A percentile compares a stretch with the other conserved stretches of the same genome.
These are phyloP conservation scores for Condylostylus longicornis DNA, from an alignment of 1,140 invertebrate species.

Conservation along the genomic window DNA sequence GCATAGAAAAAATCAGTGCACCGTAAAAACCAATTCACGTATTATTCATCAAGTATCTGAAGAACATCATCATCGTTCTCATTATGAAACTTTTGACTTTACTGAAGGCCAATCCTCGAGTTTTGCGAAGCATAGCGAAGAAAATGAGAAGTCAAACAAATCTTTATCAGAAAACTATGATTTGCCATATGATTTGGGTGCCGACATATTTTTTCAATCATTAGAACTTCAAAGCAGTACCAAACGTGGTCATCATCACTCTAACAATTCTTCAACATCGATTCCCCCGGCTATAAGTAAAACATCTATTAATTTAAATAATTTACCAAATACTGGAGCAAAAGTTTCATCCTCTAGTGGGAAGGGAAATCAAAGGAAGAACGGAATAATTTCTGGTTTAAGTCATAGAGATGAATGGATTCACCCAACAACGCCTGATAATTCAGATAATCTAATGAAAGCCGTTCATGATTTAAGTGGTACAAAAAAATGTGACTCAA, in stretches of 20 bases:
- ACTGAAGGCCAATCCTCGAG: constrained; percentile 32
- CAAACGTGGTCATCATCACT: constrained; percentile 27
- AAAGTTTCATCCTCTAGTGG: not conserved
- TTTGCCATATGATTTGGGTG: constrained; percentile 42
- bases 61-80: constrained; percentile 18
- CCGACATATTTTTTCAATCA: constrained; percentile 72
- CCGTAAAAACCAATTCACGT: constrained; percentile 21
- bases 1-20: constrained; percentile 54
- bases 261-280: constrained; percentile 28
- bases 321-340: no score
- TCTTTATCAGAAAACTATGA: constrained; percentile 22
- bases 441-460: constrained; percentile 43
- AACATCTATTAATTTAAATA: no score
- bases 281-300: no score
- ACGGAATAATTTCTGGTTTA: no score
- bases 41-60: constrained; percentile 19
- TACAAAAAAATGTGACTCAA: constrained; percentile 30
- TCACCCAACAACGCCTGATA: constrained; percentile 22
- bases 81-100: constrained; percentile 24
- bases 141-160: constrained; percentile 24
- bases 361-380: no score
- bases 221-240: constrained; percentile 58
- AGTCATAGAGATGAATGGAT: no score
- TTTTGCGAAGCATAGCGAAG: constrained; percentile 16
- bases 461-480: constrained; percentile 42